Evolutionary conservation across 2,888 invertebrate genomes (phyloP).

Genomic region (Ichneumoninae sp.): DNA sequence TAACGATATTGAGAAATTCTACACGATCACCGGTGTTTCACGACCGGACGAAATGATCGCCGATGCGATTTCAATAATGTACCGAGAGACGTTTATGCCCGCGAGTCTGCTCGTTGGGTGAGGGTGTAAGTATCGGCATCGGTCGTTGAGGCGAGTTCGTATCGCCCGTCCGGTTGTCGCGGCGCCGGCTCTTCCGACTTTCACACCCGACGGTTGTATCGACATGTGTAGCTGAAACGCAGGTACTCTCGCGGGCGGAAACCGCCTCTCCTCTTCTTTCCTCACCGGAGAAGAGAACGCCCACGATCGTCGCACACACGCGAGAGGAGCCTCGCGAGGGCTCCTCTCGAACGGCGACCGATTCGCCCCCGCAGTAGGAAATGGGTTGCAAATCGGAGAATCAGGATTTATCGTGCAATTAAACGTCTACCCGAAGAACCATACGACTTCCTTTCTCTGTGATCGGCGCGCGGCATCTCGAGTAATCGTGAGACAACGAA

Average conservation of each 20-base stretch:
- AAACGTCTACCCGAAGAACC: constrained; percentile 74
- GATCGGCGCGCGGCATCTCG: constrained; percentile 42
- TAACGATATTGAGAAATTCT: constrained; percentile 1
- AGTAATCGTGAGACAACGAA: constrained; percentile 21
- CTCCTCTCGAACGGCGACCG: constrained; percentile 58
- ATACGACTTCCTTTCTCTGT: constrained; percentile 76
- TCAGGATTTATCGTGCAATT: constrained; percentile 84
- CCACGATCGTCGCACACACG: constrained; percentile 51
- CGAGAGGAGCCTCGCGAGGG: constrained; percentile 52
- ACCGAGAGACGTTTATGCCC: constrained; percentile 37
- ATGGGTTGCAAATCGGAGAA: constrained; percentile 84
- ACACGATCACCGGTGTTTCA: constrained; percentile 32
- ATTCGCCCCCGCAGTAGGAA: constrained; percentile 83
- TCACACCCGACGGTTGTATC: constrained; percentile 74
- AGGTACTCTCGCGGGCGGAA: constrained; percentile 52
- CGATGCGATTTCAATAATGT: constrained; percentile 49
- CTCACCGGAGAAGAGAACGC: constrained; percentile 17
- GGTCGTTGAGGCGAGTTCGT: constrained; percentile 50
- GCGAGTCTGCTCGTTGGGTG: neutral
- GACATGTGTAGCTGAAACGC: constrained; percentile 57
- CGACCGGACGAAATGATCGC: constrained; percentile 18
- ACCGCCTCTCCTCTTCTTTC: constrained; percentile 28
- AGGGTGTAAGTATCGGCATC: constrained; percentile 42
- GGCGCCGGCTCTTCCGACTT: constrained; percentile 79
- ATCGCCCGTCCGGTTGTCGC: constrained; percentile 67